These are phyloP conservation scores for Podarcis siculus DNA, from an alignment of 2,797 vertebrate species.

Conservation along the genomic window DNA sequence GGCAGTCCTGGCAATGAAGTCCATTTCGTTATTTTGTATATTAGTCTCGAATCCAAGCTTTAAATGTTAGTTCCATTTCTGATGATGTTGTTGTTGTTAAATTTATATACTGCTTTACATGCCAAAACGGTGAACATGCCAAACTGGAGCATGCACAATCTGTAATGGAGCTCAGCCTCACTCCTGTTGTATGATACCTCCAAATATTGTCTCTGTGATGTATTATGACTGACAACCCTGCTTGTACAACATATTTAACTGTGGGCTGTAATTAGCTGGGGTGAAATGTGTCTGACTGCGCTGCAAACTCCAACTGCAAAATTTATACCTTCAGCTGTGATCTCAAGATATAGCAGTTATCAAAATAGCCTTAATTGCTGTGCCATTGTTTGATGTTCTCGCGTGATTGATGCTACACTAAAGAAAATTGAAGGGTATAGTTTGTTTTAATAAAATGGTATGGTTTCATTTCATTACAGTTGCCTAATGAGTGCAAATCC, in stretches of 20 bases:
- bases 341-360: constrained; percentile 31
- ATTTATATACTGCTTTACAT: too few species aligned
- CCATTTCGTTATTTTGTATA: background rate
- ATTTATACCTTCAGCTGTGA: constrained; percentile 28
- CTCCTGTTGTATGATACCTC: background rate
- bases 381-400: constrained; percentile 15
- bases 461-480: constrained; percentile 32
- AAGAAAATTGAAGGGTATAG: constrained; percentile 38
- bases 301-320: constrained; percentile 23
- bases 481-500: constrained; percentile 30
- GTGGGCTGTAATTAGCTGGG: constrained; percentile 15
- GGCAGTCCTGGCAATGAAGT: background rate
- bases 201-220: background rate
- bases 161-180: background rate
- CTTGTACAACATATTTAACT: constrained; percentile 7
- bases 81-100: too few species aligned
- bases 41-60: background rate
- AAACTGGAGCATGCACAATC: background rate
- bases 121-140: too few species aligned
- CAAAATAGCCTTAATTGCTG: constrained; percentile 27
- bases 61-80: background rate
- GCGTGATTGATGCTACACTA: constrained; percentile 30
- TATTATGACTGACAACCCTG: constrained; percentile 9
- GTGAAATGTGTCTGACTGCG: constrained; percentile 5
- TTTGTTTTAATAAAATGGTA: constrained; percentile 40